Conservation (phyloP, 2,888 invertebrate species). For the Dysmachus trigonus region DNA sequence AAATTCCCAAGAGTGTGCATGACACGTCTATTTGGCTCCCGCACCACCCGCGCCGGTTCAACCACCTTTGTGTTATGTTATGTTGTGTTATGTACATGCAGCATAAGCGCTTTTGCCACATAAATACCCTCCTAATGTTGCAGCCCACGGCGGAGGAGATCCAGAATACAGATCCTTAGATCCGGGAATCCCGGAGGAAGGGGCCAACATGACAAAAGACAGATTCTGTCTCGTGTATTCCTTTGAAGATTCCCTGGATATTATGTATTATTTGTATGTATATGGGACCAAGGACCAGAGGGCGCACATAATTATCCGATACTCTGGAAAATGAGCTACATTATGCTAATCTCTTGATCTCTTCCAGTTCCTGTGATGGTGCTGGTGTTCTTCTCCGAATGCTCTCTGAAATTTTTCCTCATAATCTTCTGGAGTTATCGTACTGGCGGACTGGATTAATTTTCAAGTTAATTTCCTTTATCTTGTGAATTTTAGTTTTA, state of each 20-base stretch:
- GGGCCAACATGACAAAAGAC: background rate
- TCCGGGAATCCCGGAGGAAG: background rate
- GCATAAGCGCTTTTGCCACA: background rate
- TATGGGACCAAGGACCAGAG: background rate
- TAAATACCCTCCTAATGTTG: background rate
- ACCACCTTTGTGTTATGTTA: background rate
- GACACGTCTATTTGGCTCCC: background rate
- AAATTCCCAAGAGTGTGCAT: background rate
- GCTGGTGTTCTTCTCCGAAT: background rate
- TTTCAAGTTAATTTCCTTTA: background rate
- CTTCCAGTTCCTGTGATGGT: background rate
- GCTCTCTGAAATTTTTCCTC: background rate
- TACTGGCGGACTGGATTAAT: background rate
- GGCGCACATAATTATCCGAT: conserved; percentile 14
- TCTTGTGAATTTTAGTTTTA: background rate
- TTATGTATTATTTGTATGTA: too few relatives aligned
- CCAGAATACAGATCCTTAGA: background rate
- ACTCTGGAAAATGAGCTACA: conserved; percentile 4
- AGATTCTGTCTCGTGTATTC: background rate
- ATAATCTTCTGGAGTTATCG: background rate
- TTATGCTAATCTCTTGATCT: conserved; percentile 30
- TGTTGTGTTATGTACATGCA: too few relatives aligned
- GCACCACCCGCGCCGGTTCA: background rate
- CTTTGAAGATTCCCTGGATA: background rate
- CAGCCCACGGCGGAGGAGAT: background rate